These are phyloP conservation scores for Phylloscopus collybita DNA, from an alignment of 2,797 vertebrate genomes.

Conservation along the genomic window DNA sequence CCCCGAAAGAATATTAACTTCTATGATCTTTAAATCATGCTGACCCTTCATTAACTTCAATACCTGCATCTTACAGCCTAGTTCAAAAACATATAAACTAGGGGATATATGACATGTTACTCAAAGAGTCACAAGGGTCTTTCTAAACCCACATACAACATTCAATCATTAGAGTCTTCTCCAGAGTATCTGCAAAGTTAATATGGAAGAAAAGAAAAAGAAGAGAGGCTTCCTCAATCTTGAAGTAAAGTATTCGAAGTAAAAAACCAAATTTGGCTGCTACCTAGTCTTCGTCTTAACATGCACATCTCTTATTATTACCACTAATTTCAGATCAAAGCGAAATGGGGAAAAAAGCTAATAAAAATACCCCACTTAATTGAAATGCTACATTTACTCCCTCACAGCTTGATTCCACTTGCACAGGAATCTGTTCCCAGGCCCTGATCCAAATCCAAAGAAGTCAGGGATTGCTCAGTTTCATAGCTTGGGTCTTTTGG, in stretches of 20 bases:
- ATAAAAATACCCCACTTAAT: not conserved
- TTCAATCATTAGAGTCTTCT: not conserved
- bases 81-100: not conserved
- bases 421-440: not conserved
- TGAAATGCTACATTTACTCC: not conserved
- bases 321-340: not conserved
- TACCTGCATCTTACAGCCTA: not conserved
- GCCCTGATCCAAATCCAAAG: not conserved
- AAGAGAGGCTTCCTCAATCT: not conserved
- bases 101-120: not conserved
- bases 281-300: not conserved
- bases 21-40: not conserved
- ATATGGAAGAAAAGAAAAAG: not conserved
- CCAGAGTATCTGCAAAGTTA: not conserved
- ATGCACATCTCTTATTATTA: not conserved
- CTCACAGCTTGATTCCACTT: not conserved
- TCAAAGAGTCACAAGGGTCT: not conserved
- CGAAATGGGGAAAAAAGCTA: not conserved
- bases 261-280: not conserved
- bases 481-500: not conserved
- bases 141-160: not conserved
- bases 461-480: not conserved
- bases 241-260: not conserved
- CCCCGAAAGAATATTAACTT: not conserved
- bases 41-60: not conserved